phyloP scores from a whole-genome alignment of 2,797 vertebrate species.

The Cyclopterus lumpus region DNA sequence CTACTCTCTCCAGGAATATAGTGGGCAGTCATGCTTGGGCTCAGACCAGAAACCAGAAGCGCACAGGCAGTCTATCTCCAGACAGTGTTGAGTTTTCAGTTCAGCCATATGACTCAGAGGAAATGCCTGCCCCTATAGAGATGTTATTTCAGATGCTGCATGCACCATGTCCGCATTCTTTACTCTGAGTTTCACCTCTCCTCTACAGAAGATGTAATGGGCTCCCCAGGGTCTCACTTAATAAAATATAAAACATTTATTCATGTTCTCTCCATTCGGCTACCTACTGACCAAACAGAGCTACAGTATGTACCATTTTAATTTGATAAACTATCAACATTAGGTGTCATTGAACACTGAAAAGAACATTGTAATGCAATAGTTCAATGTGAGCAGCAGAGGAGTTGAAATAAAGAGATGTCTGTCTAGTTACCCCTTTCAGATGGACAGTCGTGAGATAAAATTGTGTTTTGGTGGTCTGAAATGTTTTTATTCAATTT shows the following conservation, averaged over 20 bases:
- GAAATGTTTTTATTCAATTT: neutral
- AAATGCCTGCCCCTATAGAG: constrained; percentile 58
- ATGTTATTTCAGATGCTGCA: constrained; percentile 61
- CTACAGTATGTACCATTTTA: neutral
- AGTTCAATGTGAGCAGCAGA: neutral
- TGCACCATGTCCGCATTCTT: constrained; percentile 30
- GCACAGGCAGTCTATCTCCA: constrained; percentile 40
- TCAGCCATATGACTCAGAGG: constrained; percentile 71
- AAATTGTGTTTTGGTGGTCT: neutral
- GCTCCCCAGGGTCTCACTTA: constrained; percentile 26
- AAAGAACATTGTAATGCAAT: neutral
- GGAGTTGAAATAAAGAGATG: neutral
- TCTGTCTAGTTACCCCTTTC: neutral
- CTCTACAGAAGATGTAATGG: constrained; percentile 32
- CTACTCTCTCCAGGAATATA: constrained; percentile 51
- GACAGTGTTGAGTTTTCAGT: constrained; percentile 65
- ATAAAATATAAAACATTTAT: constrained; percentile 19
- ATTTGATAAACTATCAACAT: neutral
- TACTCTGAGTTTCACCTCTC: constrained; percentile 24
- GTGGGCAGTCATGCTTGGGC: constrained; percentile 55
- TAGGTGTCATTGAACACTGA: neutral
- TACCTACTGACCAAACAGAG: neutral
- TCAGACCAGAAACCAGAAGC: constrained; percentile 54
- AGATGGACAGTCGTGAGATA: neutral
- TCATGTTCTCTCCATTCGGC: constrained; percentile 18